Conservation (phyloP, 1,140 invertebrate species). For the Trypoxylus dichotomus region DNA sequence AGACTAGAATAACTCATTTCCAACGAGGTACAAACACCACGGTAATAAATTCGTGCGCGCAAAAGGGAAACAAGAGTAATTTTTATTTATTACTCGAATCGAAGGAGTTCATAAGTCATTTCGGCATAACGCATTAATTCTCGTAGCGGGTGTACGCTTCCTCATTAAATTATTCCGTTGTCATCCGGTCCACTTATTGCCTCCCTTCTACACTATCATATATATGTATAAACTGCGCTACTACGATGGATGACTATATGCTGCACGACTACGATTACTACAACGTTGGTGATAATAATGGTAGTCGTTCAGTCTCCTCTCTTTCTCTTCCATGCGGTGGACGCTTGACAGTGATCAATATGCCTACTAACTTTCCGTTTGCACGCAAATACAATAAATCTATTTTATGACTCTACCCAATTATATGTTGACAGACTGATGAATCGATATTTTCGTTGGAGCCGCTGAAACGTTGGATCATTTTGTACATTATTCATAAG, state of each 20-base stretch:
- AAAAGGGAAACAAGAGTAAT: constrained; percentile 3
- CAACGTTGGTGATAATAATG: neutral
- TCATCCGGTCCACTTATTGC: neutral
- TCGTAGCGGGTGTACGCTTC: neutral
- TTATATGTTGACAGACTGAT: constrained; percentile 40
- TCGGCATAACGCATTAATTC: neutral
- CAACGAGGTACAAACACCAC: neutral
- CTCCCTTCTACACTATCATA: neutral
- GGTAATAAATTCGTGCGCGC: neutral
- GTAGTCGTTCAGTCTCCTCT: neutral
- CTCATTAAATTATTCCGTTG: constrained; percentile 19
- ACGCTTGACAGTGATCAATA: constrained; percentile 38
- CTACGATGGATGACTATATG: neutral
- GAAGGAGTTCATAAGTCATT: constrained; percentile 3
- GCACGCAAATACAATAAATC: constrained; percentile 42
- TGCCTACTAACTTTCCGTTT: constrained; percentile 34
- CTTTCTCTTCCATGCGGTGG: neutral
- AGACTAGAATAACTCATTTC: neutral
- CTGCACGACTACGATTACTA: neutral
- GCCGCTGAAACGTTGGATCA: neutral
- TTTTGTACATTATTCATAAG: neutral
- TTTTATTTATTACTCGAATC: constrained; percentile 3
- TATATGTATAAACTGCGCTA: neutral
- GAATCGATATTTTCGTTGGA: constrained; percentile 29
- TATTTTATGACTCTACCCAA: constrained; percentile 41